Evolutionary conservation across 2,113 vertebrate species (phyloP), one percentile per base, ranked within the genome.

Genomic region (Callionymus lyra): DNA sequence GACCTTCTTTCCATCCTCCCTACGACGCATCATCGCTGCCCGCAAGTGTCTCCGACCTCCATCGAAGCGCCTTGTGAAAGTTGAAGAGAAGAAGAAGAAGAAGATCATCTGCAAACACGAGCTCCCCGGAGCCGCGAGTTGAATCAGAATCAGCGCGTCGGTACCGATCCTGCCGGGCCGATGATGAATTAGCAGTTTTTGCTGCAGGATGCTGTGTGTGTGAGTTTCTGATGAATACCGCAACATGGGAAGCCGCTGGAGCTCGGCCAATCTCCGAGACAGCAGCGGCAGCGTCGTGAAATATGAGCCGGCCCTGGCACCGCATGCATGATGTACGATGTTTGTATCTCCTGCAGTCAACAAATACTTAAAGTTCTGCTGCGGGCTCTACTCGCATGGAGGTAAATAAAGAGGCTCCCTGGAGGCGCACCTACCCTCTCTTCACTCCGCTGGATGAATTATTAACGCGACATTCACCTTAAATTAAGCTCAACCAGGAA

Each of bases 381-480:
- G 21, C 21, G 4, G 21, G 21, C 21, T 27, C 4, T n/a, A 8
- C 8, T 5, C 4, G 8, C 21, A 27, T 27, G 21, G 21, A 27
- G 21, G 21, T 4, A 27, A 27, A 27, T 27, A 27, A 27, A 27
- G 21, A 27, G 8, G 21, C 4, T 27, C 21, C 21, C 21, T 8
- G 21, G 4, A 2, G 18, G 32, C 39, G 11, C 21, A 57, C 35
- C 53, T 47, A 13, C 34, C 33, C 41, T 42, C 12, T 11, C 49
- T 27, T 27, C 18, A 38, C 17, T 17, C 32, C 18, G 39, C 17
- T 16, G 34, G 34, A 62, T 79, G 10, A 70, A 80, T 78, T 68
- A 79, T 73, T 77, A 45, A 75, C 56, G n/a, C 13, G 6, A 13
- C 39, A 69, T 64, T 75, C 66, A 37, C 63, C 21, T 70, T 34